Evolutionary conservation across 2,888 invertebrate species (phyloP).

Genomic region (Mythimna lalbum): DNA sequence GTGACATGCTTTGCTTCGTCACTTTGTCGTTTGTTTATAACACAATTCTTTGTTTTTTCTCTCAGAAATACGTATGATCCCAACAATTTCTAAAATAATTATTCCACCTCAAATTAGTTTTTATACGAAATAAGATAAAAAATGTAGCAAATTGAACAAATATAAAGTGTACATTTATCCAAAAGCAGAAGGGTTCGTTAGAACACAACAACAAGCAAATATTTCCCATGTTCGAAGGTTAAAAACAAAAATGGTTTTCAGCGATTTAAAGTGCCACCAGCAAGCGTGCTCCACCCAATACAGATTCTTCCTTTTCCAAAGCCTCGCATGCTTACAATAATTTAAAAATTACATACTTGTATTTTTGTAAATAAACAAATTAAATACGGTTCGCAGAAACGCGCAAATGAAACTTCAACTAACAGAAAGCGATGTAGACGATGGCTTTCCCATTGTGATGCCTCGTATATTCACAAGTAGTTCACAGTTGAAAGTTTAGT

Average conservation of each 20-base stretch:
- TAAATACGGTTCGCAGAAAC: slow-evolving; percentile 30
- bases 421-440: slow-evolving; percentile 72
- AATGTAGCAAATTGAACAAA: neutral
- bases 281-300: slow-evolving; percentile 32
- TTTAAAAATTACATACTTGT: slow-evolving; percentile 65
- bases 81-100: neutral
- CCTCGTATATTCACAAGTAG: slow-evolving; percentile 2
- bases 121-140: neutral
- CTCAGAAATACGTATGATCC: neutral
- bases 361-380: slow-evolving; percentile 54
- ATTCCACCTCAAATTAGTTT: neutral
- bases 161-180: slow-evolving; percentile 2
- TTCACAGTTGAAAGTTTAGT: neutral
- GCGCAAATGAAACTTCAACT: slow-evolving; percentile 67
- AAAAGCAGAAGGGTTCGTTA: slow-evolving; percentile 13
- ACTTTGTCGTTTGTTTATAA: neutral
- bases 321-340: slow-evolving; percentile 58
- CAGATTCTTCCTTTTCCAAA: slow-evolving; percentile 42
- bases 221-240: slow-evolving; percentile 23
- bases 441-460: slow-evolving; percentile 76
- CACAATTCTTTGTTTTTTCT: neutral
- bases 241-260: neutral
- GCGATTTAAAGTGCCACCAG: neutral
- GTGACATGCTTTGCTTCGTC: neutral
- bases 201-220: slow-evolving; percentile 28